These are phyloP conservation scores for Pinna nobilis DNA, from an alignment of 1,140 invertebrate species.

Conservation along the genomic window DNA sequence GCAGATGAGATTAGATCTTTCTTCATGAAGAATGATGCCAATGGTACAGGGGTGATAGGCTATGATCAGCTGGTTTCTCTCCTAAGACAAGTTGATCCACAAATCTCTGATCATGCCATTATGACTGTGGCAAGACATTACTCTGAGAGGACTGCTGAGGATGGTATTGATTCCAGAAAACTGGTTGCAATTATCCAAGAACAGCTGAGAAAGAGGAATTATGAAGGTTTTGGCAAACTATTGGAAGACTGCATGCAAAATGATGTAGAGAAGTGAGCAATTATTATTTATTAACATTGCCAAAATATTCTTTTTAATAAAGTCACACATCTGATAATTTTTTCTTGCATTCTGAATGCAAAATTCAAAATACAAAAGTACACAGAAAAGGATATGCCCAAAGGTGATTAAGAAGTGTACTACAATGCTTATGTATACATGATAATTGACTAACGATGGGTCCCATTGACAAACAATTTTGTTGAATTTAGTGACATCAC, in stretches of 20 bases:
- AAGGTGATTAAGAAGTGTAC: no score
- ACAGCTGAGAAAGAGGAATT: conserved; percentile 72
- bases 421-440: no score
- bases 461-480: no score
- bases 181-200: conserved; percentile 70
- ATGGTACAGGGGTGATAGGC: conserved; percentile 52
- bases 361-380: no score
- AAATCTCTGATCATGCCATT: conserved; percentile 69
- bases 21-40: conserved; percentile 65
- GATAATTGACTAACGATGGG: no score
- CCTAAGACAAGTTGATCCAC: conserved; percentile 53
- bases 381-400: no score
- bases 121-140: conserved; percentile 70
- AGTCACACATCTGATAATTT: not conserved
- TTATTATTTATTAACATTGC: not conserved
- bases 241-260: conserved; percentile 58
- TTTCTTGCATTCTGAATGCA: no score
- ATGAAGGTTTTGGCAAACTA: conserved; percentile 69
- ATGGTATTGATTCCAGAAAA: conserved; percentile 56
- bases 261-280: conserved; percentile 61
- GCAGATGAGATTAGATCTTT: conserved; percentile 66
- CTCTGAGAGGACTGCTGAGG: conserved; percentile 52
- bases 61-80: conserved; percentile 59
- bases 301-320: not conserved
- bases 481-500: no score